Evolutionary conservation across 2,113 vertebrate genomes (phyloP).

Genomic region (Nothocercus julius): DNA sequence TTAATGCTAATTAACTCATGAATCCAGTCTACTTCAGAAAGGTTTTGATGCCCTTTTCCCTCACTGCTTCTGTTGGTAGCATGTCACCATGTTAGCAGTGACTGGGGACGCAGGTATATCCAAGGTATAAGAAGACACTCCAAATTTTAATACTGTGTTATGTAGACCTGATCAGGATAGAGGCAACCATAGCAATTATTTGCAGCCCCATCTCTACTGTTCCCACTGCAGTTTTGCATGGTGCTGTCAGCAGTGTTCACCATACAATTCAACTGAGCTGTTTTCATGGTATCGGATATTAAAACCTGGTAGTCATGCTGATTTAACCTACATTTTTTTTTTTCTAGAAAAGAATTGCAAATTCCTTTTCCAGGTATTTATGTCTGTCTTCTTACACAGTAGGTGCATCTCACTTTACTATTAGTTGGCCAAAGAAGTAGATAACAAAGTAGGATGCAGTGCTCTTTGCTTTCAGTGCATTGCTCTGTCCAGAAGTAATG

Average conservation of each 20-base stretch:
- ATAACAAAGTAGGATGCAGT: not conserved
- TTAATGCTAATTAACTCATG: not conserved
- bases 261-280: not conserved
- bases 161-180: not conserved
- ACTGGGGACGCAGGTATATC: fast-evolving
- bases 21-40: not conserved
- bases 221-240: not conserved
- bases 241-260: not conserved
- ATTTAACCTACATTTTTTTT: not conserved
- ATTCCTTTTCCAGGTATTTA: not conserved
- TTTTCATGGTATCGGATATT: not conserved
- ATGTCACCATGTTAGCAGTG: not conserved
- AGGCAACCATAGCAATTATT: not conserved
- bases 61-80: not conserved
- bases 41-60: not conserved
- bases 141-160: not conserved
- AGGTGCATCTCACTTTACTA: not conserved
- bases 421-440: not conserved
- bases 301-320: not conserved
- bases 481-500: not conserved
- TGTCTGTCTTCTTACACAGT: not conserved
- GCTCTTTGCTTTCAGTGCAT: not conserved
- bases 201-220: not conserved
- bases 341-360: not conserved
- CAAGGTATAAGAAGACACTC: not conserved